Evolutionary conservation across 2,888 invertebrate genomes (phyloP), one percentile per base, ranked within the genome.

Genomic region (Zelleria hepariella): DNA sequence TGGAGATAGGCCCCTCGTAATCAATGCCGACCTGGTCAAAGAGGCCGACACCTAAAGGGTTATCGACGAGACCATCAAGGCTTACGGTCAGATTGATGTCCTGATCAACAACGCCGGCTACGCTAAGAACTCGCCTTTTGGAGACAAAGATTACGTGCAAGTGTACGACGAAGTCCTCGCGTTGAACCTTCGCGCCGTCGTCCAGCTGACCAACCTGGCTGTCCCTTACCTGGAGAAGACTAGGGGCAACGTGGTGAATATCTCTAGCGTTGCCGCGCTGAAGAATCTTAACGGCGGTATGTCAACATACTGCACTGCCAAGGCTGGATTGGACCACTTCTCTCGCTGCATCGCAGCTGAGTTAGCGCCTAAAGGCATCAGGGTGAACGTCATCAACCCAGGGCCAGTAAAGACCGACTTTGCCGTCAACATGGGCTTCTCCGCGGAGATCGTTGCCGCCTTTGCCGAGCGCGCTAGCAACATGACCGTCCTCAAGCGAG

Each of bases 261-360:
- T 92, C 2, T 91, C 91, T 56, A 91, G 90, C 68, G 88, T 92
- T 27, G 87, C 86, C 62, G 24, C 49, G 6, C 25, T 86, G 6
- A 15, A 63, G 4, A 54, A 62, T 27, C 51, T 62, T 1, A 25
- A 21, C 8, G n/a, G n/a, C n/a, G 60, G 59, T 52, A 53, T 62
- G 52, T 57, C 70, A 27, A 63, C 68, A 7, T 95, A 95, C 72
- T 82, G 85, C 62, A 91, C 94, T 86, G 92, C 93, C 24, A 94
- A 95, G 79, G 86, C 93, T 26, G 93, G 93, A 18, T 68, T 95
- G 20, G 93, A 94, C 75, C 94, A 95, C 71, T 90, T 95, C 64
- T 95, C 95, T 1, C 84, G 91, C 68, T 93, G 93, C 72, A 80
- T 90, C n/a, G 95, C 95, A 23, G 72, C 94, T 56, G 94, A 92